Evolutionary conservation across 2,888 invertebrate genomes (phyloP).

Genomic region (Rotaria magnacalcarata): DNA sequence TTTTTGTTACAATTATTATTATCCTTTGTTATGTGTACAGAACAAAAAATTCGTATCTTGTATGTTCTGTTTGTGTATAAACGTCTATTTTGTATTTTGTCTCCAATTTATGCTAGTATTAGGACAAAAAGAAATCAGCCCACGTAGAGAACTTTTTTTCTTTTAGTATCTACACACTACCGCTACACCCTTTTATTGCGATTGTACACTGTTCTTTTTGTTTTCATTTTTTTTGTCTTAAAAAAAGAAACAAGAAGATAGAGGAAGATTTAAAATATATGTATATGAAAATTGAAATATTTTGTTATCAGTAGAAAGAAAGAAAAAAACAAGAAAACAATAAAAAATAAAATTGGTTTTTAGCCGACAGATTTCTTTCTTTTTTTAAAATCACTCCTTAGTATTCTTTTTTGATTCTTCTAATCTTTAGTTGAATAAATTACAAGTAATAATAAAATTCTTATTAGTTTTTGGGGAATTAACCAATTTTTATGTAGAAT

Average conservation of each 20-base stretch:
- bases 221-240: background rate
- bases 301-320: background rate
- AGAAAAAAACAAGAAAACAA: background rate
- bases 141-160: conserved; percentile 9
- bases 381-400: too few relatives aligned
- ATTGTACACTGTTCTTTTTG: conserved; percentile 9
- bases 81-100: conserved; percentile 13
- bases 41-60: background rate
- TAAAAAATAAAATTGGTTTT: too few relatives aligned
- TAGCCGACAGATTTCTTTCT: too few relatives aligned
- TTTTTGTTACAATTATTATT: background rate
- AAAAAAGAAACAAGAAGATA: conserved; percentile 24
- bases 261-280: conserved; percentile 24
- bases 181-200: background rate
- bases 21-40: conserved; percentile 21
- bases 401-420: too few relatives aligned
- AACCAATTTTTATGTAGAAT: too few relatives aligned
- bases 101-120: background rate
- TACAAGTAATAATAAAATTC: too few relatives aligned
- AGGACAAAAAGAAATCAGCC: background rate
- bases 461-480: too few relatives aligned
- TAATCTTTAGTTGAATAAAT: too few relatives aligned
- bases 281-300: background rate
- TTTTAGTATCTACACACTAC: background rate
- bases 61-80: conserved; percentile 1